Base-by-base conservation (phyloP, 2,888 invertebrate species). In the Podotricha telesiphe region DNA sequence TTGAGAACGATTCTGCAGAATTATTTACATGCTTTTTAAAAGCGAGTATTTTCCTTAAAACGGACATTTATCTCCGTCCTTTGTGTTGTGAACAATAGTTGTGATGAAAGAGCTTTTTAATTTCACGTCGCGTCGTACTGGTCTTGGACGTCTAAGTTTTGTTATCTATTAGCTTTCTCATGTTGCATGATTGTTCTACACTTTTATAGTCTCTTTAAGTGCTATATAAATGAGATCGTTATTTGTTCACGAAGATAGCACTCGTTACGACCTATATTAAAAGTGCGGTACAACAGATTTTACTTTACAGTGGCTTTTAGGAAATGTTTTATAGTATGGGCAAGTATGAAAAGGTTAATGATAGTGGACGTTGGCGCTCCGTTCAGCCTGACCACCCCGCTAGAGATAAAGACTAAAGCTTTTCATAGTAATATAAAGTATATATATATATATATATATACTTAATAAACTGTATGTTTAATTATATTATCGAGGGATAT, bases 51-150 rank as follows among this genome's bases (percentile, higher is more conserved):
- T 64, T 68, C 64, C 62, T 55, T 62, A 51, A 69, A 72, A 62
- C 65, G 70, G 55, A 63, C 13, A 62, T 48, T 73, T 45, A 55
- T 73, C 70, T 70, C n/a, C n/a, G 56, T 68, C 74, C 78, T 79
- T 80, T 82, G 77, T 78, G 73, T 68, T 73, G 66, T 66, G 75
- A 79, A 81, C 80, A 81, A 83, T 79, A 77, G 77, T 67, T 51
- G 66, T 58, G 61, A 68, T 70, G 75, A 75, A 73, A 73, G 76
- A 72, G 73, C 74, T 72, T 78, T 84, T 82, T 81, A 82, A 81
- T 83, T 83, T 82, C 76, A 79, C 77, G 77, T 76, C 71, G 28
- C 28, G 77, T 76, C 71, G 66, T 73, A 78, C 74, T 74, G 76
- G 73, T 76, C 66, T 65, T 55, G 67, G 68, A 74, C 70, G 76